phyloP scores from a whole-genome alignment of 2,113 vertebrate genomes.

The Lutjanus erythropterus region DNA sequence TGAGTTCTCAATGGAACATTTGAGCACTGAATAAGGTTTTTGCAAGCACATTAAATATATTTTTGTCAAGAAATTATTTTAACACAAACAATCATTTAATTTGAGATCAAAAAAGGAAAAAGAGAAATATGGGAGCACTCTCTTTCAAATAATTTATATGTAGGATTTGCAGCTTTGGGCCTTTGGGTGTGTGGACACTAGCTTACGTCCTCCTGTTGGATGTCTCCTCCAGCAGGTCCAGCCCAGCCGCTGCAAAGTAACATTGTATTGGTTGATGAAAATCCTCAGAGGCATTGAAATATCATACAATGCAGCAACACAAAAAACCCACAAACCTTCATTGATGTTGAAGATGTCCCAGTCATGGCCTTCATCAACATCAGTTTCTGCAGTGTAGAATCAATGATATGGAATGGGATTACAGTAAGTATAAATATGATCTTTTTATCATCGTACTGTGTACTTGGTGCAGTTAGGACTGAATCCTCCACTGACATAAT shows the following conservation, averaged over 20 bases:
- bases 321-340: constrained; percentile 80
- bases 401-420: not conserved
- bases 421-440: not conserved
- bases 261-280: constrained; percentile 9
- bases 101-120: too few relatives aligned
- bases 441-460: not conserved
- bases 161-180: not conserved
- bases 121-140: too few relatives aligned
- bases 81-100: too few relatives aligned
- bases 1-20: too few relatives aligned
- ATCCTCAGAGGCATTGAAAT: not conserved
- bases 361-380: constrained; percentile 87
- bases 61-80: too few relatives aligned
- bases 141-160: not conserved
- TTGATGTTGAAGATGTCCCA: constrained; percentile 91
- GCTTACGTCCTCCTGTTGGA: constrained; percentile 85
- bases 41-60: not conserved
- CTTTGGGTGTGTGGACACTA: not conserved
- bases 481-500: not conserved
- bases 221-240: constrained; percentile 93
- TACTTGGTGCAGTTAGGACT: not conserved
- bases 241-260: constrained; percentile 81
- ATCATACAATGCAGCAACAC: not conserved
- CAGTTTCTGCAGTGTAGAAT: constrained; percentile 79
- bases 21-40: too few relatives aligned